Percentiles rank a stretch among this genome's conserved stretches.
Conservation (phyloP, 2,113 vertebrate species). For the Castor canadensis region DNA sequence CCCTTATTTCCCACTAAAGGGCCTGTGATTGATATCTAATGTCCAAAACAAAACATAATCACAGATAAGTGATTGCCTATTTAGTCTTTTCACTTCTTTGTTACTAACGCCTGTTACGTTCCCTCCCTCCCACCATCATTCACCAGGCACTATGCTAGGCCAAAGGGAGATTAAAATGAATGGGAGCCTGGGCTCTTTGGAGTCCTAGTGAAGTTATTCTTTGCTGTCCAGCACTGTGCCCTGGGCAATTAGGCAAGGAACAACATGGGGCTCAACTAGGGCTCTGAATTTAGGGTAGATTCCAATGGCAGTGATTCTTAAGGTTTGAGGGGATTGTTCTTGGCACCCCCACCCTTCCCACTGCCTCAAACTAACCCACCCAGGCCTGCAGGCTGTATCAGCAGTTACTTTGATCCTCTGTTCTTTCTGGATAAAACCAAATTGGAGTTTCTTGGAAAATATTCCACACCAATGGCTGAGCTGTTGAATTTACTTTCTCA, state of each 20-base stretch:
- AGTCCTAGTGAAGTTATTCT: background rate
- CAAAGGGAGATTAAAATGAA: background rate
- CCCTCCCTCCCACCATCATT: background rate
- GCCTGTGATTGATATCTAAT: background rate
- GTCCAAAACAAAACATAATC: background rate
- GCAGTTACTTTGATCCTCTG: background rate
- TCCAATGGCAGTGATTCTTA: background rate
- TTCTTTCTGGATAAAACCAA: background rate
- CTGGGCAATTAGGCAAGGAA: background rate
- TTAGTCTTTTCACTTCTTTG: background rate
- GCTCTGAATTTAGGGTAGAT: background rate
- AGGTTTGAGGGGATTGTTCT: background rate
- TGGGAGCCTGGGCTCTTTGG: background rate
- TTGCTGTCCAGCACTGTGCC: background rate
- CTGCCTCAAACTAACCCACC: background rate
- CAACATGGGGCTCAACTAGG: background rate
- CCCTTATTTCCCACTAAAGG: background rate
- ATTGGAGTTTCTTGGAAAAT: conserved; percentile 22
- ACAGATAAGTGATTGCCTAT: background rate
- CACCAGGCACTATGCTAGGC: background rate
- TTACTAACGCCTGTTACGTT: background rate
- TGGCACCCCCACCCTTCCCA: background rate
- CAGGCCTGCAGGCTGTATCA: background rate
- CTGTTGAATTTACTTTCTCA: conserved; percentile 12
- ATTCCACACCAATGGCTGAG: background rate